These are phyloP conservation scores for Podarcis raffonei DNA, from an alignment of 2,113 vertebrate genomes.

Conservation along the genomic window DNA sequence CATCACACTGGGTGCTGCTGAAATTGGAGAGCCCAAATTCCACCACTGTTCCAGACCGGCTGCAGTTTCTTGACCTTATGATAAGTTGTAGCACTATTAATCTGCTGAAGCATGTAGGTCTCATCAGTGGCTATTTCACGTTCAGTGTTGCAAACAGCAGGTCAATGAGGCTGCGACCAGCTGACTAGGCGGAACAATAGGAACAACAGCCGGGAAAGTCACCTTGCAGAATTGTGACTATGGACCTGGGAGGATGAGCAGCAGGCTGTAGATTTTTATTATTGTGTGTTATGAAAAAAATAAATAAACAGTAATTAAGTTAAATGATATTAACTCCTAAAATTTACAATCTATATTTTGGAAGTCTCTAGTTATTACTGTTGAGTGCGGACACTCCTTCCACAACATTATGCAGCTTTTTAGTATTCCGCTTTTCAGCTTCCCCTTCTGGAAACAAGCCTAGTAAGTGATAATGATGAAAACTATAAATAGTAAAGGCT, in stretches of 20 bases:
- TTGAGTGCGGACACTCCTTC: not conserved
- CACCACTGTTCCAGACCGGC: too few species aligned
- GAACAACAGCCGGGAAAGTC: not conserved
- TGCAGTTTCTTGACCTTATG: too few species aligned
- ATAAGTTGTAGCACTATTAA: too few species aligned
- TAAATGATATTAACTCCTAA: not conserved
- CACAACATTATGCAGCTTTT: not conserved
- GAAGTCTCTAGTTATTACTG: not conserved
- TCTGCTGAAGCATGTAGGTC: not conserved
- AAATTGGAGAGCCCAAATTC: too few species aligned
- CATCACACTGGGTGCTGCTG: too few species aligned
- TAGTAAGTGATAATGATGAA: not conserved
- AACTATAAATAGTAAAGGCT: not conserved
- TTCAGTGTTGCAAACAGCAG: not conserved
- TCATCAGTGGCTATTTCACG: not conserved
- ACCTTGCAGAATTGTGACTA: not conserved
- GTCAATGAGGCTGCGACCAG: too few species aligned
- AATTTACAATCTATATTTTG: not conserved
- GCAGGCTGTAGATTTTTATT: not conserved
- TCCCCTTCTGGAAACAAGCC: not conserved
- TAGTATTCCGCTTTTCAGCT: constrained; percentile 2
- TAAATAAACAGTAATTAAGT: not conserved
- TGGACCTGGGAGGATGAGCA: not conserved
- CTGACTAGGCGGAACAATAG: too few species aligned
- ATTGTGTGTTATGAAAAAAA: not conserved